Evolutionary conservation across 2,888 invertebrate genomes (phyloP).

Genomic region (Tethea ocularis): DNA sequence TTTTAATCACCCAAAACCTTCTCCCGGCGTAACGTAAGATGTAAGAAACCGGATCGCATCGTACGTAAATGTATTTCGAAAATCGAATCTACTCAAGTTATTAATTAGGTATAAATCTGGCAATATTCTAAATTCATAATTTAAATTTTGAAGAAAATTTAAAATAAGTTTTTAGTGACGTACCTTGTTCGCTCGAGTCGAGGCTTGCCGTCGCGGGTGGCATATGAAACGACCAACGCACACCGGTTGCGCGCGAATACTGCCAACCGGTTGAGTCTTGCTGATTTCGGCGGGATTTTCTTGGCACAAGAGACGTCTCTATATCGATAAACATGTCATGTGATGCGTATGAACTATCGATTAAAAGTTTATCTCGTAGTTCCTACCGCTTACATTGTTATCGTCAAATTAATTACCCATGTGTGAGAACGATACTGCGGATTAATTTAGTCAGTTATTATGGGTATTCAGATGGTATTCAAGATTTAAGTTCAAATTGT

Average conservation of each 20-base stretch:
- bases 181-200: constrained; percentile 53
- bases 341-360: constrained; percentile 40
- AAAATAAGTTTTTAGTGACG: constrained; percentile 44
- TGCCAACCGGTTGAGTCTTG: constrained; percentile 40
- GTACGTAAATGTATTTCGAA: not conserved
- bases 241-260: constrained; percentile 68
- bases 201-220: constrained; percentile 39
- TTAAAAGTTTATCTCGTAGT: constrained; percentile 25
- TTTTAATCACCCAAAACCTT: not conserved
- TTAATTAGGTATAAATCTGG: not conserved
- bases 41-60: not conserved
- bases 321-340: constrained; percentile 38
- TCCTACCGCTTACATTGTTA: constrained; percentile 10
- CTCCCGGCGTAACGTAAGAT: not conserved
- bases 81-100: not conserved
- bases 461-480: not conserved
- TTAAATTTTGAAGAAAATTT: not conserved
- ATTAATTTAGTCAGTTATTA: not conserved
- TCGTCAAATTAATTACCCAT: not conserved
- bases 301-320: constrained; percentile 36
- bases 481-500: no score
- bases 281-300: constrained; percentile 55
- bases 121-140: not conserved
- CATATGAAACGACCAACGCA: constrained; percentile 53
- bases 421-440: not conserved